A percentile compares a stretch with the other conserved stretches of the same genome.
Conservation (phyloP, 1,140 invertebrate species). For the Mactra quadrangularis region DNA sequence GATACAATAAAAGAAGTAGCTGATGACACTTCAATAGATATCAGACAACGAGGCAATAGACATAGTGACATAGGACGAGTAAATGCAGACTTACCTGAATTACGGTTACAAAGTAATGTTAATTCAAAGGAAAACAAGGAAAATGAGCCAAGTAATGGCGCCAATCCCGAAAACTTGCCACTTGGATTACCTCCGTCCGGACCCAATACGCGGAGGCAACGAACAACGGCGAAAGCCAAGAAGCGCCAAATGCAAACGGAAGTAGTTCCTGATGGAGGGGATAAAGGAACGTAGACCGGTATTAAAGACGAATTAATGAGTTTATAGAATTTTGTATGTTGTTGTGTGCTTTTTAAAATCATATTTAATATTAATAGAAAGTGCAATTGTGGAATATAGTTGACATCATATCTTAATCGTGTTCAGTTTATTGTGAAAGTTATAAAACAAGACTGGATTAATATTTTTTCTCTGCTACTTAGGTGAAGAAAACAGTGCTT, state of each 20-base stretch:
- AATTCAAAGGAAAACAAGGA: slow-evolving; percentile 61
- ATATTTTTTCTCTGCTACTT: too few species aligned
- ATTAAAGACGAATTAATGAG: too few species aligned
- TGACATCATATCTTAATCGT: too few species aligned
- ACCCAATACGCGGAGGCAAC: slow-evolving; percentile 66
- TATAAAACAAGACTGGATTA: too few species aligned
- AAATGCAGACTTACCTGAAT: slow-evolving; percentile 43
- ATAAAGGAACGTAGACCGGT: slow-evolving; percentile 21
- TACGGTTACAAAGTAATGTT: slow-evolving; percentile 32
- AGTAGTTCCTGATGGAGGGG: background rate
- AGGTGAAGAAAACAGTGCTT: too few species aligned
- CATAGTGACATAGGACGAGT: slow-evolving; percentile 33
- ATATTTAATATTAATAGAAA: too few species aligned
- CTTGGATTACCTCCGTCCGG: slow-evolving; percentile 66
- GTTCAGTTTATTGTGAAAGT: too few species aligned
- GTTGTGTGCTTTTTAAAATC: too few species aligned
- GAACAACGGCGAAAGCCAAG: slow-evolving; percentile 80
- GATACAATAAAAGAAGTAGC: slow-evolving; percentile 49
- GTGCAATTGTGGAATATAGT: too few species aligned
- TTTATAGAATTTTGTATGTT: too few species aligned
- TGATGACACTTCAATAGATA: slow-evolving; percentile 33
- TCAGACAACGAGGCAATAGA: slow-evolving; percentile 19
- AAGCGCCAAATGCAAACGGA: slow-evolving; percentile 73
- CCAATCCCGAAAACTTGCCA: slow-evolving; percentile 44
- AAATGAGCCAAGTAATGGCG: slow-evolving; percentile 57